A percentile compares a stretch with the other conserved stretches of the same genome.
Conservation (phyloP, 1,140 invertebrate genomes). For the Rhagoletis pomonella region DNA sequence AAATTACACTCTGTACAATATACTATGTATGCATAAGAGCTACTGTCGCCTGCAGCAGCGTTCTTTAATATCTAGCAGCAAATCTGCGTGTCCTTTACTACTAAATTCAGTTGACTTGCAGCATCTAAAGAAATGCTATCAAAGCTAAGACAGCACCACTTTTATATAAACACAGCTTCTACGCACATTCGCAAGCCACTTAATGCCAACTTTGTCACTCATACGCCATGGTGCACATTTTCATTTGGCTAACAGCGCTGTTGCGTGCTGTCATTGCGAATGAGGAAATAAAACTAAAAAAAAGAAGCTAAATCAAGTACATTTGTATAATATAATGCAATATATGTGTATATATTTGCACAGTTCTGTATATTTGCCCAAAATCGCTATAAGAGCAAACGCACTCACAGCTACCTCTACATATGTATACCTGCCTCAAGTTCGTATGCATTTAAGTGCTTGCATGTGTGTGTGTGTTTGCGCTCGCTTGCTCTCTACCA, state of each 20-base stretch:
- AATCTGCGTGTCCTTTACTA: background rate
- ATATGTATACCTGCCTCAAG: background rate
- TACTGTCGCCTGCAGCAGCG: too few relatives aligned
- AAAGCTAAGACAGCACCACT: too few relatives aligned
- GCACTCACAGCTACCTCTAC: too few relatives aligned
- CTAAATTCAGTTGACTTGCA: constrained; percentile 24
- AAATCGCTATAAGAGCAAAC: background rate
- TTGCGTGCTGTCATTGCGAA: background rate
- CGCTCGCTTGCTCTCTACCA: background rate
- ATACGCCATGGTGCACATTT: constrained; percentile 55
- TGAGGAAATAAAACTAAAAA: background rate
- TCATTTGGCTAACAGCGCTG: constrained; percentile 44
- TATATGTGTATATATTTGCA: background rate
- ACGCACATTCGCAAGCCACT: constrained; percentile 40
- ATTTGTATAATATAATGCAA: background rate
- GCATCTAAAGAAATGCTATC: background rate
- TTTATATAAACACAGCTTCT: background rate
- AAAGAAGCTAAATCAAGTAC: background rate
- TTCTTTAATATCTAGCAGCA: background rate
- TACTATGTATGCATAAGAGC: too few relatives aligned
- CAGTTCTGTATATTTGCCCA: background rate
- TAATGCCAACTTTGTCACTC: constrained; percentile 51
- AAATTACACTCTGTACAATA: too few relatives aligned
- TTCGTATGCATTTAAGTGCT: background rate
- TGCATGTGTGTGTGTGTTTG: background rate